Base-by-base conservation (phyloP, 2,797 vertebrate genomes). In the Otus scops region DNA sequence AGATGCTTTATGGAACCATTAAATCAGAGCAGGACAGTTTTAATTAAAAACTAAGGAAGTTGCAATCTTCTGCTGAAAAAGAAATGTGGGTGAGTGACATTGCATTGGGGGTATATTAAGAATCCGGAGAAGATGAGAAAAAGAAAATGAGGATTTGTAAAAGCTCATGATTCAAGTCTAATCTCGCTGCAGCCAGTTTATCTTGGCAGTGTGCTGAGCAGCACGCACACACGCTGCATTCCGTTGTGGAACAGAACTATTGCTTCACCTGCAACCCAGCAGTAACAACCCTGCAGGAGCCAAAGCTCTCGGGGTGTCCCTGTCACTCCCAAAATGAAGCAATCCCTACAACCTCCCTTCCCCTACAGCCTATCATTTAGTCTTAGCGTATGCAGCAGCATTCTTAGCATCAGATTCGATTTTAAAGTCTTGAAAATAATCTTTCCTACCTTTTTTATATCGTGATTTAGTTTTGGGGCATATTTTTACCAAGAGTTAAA, bases 11-110 rank as follows among this genome's bases (percentile, higher is more conserved):
- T 88, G 88, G 71, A 94, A 89, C 61, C 43, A 39, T 94, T 97
- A 97, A 97, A 85, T 82, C 93, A 91, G 59, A 91, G 69, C 30
- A 92, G 36, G 97, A 92, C 85, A 89, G 75, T 91, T 96, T 95
- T 96, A 96, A 97, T 98, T 97, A 97, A 97, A 93, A 97, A 59
- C 56, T 50, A 93, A 93, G 71, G 85, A 85, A 81, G 36, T 41
- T 68, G 65, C 47, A 71, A 83, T 47, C 89, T 64, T 36, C 77
- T 91, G 30, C 63, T 50, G 39, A 51, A 78, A 65, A 39, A 43
- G 51, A 59, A 12, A 15, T 4, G 38, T 30, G 65, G 77, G 56
- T 81, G 82, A 70, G 86, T 39, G 67, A 51, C 23, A 6, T 10
- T 23, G 73, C 4, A 4, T 0, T 18, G 34, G 3, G 32, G 28